phyloP scores from a whole-genome alignment of 2,888 invertebrate species.

The Magallana nippona region DNA sequence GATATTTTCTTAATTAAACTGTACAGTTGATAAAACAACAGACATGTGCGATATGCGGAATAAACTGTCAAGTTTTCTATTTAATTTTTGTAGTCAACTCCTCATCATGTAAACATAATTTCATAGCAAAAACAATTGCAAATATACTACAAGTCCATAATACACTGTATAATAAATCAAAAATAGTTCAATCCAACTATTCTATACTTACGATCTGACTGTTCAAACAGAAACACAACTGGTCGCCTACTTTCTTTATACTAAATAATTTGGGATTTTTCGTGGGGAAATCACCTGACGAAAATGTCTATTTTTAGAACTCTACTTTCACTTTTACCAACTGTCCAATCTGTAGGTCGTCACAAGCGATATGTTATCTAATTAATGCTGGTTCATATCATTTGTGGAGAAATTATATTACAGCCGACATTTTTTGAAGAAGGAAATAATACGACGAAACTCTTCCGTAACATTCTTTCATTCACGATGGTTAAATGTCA shows the following conservation, averaged over 20 bases:
- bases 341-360: not conserved
- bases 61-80: too few relatives aligned
- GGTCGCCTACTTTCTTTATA: not conserved
- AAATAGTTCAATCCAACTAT: too few relatives aligned
- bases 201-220: not conserved
- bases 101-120: too few relatives aligned
- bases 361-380: not conserved
- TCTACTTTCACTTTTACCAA: not conserved
- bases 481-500: not conserved
- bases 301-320: not conserved
- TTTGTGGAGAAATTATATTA: not conserved
- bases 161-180: too few relatives aligned
- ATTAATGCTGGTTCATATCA: not conserved
- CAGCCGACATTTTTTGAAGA: not conserved
- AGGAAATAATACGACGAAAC: constrained; percentile 12
- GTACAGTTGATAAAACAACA: too few relatives aligned
- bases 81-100: too few relatives aligned
- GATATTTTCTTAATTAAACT: too few relatives aligned
- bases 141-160: too few relatives aligned
- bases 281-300: not conserved
- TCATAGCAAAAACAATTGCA: too few relatives aligned
- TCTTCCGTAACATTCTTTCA: constrained; percentile 10
- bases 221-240: not conserved
- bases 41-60: too few relatives aligned
- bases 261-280: not conserved